Evolutionary conservation across 2,888 invertebrate species (phyloP), one percentile per base, ranked within the genome.

Genomic region (Opisthograptis luteolata): DNA sequence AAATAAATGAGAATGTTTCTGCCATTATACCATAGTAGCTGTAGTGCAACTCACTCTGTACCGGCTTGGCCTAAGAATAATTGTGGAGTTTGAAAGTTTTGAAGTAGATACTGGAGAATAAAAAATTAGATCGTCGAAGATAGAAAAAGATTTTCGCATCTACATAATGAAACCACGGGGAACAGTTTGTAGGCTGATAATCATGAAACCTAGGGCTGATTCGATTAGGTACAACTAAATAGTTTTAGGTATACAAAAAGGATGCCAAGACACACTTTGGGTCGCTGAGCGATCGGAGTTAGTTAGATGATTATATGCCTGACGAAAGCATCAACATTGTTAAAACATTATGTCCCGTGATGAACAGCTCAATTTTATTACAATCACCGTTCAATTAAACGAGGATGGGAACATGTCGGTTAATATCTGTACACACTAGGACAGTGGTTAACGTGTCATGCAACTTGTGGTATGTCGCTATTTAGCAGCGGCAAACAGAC

Each of bases 301-400:
- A n/a, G n/a, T n/a, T n/a, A n/a, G n/a, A n/a, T n/a, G n/a, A n/a
- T n/a, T n/a, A n/a, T n/a, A n/a, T n/a, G n/a, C n/a, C n/a, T n/a
- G n/a, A n/a, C n/a, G n/a, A n/a, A n/a, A n/a, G 45, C 10, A 32
- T 37, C 19, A 15, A 30, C 28, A 40, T 41, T 15, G 24, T 36
- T 42, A 41, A 41, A 41, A 36, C 47, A n/a, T n/a, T n/a, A n/a
- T 20, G 30, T 40, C 28, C 30, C 20, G 35, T 41, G 41, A 48
- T 48, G 30, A 48, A 48, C 42, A 37, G 36, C 25, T 17, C 19
- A 43, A 22, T n/a, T n/a, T n/a, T n/a, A n/a, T 43, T 43, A 37
- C 32, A 37, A 49, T 43, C 42, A 37, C n/a, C 25, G 36, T 37
- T 43, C 43, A 37, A 49, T 49, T 43, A 42, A 49, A 42, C 48